phyloP scores from a whole-genome alignment of 92 coral and sea anemone species.

The Montipora capitata region DNA sequence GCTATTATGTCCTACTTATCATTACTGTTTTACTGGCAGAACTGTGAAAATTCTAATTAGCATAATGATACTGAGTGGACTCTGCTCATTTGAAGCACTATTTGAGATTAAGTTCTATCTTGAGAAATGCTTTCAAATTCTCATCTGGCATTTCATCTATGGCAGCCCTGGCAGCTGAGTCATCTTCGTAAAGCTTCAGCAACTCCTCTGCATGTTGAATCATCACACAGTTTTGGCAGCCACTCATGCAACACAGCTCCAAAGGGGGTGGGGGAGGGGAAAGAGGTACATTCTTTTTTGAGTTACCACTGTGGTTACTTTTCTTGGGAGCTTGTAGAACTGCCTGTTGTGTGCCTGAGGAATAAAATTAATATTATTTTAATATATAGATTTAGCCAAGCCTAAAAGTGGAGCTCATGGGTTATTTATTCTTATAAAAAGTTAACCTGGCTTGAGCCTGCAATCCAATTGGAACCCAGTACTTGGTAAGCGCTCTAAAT shows the following conservation, averaged over 20 bases:
- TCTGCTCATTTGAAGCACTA: too few relatives aligned
- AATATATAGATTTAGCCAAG: too few relatives aligned
- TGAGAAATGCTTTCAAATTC: constrained; percentile 84
- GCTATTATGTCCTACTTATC: too few relatives aligned
- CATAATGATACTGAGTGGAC: too few relatives aligned
- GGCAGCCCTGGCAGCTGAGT: constrained; percentile 80
- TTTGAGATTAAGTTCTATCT: constrained; percentile 76
- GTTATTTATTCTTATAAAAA: too few relatives aligned
- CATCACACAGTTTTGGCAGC: constrained; percentile 99
- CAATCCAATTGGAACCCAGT: too few relatives aligned
- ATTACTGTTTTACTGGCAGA: too few relatives aligned
- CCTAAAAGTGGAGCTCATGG: too few relatives aligned
- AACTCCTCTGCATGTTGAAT: constrained; percentile 90
- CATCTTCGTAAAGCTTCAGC: constrained; percentile 76
- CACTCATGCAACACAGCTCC: constrained; percentile 97
- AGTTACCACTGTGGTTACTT: neutral
- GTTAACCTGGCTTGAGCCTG: too few relatives aligned
- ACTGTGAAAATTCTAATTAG: too few relatives aligned
- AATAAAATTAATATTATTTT: neutral
- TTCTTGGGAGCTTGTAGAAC: neutral
- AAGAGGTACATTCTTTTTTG: neutral
- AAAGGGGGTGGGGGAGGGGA: constrained; percentile 84
- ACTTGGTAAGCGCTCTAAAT: too few relatives aligned
- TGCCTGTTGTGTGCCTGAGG: constrained; percentile 2
- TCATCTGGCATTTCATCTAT: constrained; percentile 92